A percentile compares a stretch with the other conserved stretches of the same genome.
Evolutionary conservation across 2,113 vertebrate genomes (phyloP).

Genomic region (Arvicanthis niloticus): DNA sequence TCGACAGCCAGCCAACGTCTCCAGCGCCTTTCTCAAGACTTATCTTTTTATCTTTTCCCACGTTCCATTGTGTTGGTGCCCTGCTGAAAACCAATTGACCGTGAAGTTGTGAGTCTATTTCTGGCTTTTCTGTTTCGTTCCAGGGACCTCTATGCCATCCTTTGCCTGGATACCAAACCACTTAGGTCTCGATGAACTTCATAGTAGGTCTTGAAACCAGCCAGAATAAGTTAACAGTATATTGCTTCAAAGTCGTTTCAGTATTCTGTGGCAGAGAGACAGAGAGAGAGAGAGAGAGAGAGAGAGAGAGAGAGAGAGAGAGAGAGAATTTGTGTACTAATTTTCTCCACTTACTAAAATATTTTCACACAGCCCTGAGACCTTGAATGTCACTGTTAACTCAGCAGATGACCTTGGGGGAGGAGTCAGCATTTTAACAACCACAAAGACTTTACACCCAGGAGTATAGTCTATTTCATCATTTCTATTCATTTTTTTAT

Average conservation of each 20-base stretch:
- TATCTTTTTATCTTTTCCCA: neutral
- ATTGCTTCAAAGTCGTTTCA: neutral
- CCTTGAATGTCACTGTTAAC: neutral
- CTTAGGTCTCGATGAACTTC: neutral
- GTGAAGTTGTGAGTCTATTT: neutral
- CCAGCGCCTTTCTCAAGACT: neutral
- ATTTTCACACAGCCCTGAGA: constrained; percentile 9
- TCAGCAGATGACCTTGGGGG: neutral
- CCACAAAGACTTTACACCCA: neutral
- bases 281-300: too few relatives aligned
- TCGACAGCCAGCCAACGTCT: neutral
- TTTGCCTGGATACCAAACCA: neutral
- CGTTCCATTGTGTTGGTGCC: neutral
- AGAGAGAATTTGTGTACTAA: neutral
- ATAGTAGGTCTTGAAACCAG: neutral
- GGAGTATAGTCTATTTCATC: neutral
- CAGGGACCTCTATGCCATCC: neutral
- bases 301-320: neutral
- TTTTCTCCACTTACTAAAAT: neutral
- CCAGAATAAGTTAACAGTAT: neutral
- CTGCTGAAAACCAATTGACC: neutral
- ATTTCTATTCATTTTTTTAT: neutral
- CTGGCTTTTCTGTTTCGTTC: neutral
- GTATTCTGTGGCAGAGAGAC: neutral
- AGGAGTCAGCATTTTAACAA: neutral